A percentile compares a stretch with the other conserved stretches of the same genome.
Conservation (phyloP, 2,113 vertebrate species). For the Gila orcuttii region DNA sequence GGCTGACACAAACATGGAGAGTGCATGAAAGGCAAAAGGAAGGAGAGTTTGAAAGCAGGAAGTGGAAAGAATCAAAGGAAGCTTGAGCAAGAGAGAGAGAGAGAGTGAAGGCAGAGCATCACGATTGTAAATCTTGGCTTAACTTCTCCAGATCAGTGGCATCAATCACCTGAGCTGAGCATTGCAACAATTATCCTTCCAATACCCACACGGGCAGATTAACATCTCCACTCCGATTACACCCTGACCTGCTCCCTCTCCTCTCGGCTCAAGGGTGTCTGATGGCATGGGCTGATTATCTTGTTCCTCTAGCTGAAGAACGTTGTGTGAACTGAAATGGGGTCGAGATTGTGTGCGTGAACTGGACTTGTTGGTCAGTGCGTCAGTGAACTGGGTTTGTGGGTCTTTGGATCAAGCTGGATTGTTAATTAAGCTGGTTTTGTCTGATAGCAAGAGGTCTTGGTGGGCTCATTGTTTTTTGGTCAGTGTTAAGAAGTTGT, state of each 20-base stretch:
- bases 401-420: constrained; percentile 32
- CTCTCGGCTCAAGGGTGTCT: constrained; percentile 70
- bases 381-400: constrained; percentile 67
- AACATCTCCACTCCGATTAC: constrained; percentile 78
- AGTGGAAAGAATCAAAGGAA: constrained; percentile 33
- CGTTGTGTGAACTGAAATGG: constrained; percentile 62
- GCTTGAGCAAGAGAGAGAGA: constrained; percentile 12
- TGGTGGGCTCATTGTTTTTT: not conserved
- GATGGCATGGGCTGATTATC: constrained; percentile 79
- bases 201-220: constrained; percentile 75
- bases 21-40: constrained; percentile 17
- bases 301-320: constrained; percentile 66
- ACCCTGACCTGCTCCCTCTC: constrained; percentile 60
- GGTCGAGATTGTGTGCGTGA: constrained; percentile 66
- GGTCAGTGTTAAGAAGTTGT: not conserved
- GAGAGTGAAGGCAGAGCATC: constrained; percentile 32
- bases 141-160: constrained; percentile 66
- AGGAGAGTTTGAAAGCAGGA: constrained; percentile 29
- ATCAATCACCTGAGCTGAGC: constrained; percentile 73
- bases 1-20: constrained; percentile 34
- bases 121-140: constrained; percentile 63
- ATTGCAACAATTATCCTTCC: constrained; percentile 78
- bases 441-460: constrained; percentile 45
- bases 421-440: constrained; percentile 41
- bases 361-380: constrained; percentile 56